Evolutionary conservation across 2,888 invertebrate species (phyloP).

Genomic region (Pediacus dermestoides): DNA sequence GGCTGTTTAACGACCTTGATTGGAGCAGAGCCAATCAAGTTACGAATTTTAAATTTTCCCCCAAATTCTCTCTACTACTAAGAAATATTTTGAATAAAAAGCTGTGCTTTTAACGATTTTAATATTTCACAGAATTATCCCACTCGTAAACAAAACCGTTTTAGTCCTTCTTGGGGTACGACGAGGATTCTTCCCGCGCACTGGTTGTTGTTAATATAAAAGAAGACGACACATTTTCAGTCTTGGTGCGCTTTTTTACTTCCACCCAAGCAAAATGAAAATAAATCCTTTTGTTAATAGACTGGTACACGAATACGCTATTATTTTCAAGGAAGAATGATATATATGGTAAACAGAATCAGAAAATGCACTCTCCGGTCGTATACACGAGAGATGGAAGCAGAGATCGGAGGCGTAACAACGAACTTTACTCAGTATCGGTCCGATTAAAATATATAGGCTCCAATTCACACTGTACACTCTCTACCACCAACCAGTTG

Average conservation of each 20-base stretch:
- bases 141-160: no score
- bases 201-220: conserved; percentile 1
- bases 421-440: conserved; percentile 31
- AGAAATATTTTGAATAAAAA: no score
- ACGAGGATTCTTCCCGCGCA: neutral
- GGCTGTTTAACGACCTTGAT: no score
- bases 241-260: no score
- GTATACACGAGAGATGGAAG: conserved; percentile 21
- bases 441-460: conserved; percentile 25
- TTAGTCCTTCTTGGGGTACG: neutral
- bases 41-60: no score
- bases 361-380: conserved; percentile 48
- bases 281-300: conserved; percentile 57
- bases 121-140: no score
- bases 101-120: no score
- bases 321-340: conserved; percentile 54
- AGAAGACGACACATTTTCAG: neutral
- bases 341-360: conserved; percentile 53
- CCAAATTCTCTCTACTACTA: no score
- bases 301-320: conserved; percentile 55
- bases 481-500: no score
- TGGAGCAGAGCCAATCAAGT: no score
- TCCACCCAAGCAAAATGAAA: conserved; percentile 51
- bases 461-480: no score
- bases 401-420: neutral